phyloP scores from a whole-genome alignment of 2,797 vertebrate genomes.

The Bufotes viridis region DNA sequence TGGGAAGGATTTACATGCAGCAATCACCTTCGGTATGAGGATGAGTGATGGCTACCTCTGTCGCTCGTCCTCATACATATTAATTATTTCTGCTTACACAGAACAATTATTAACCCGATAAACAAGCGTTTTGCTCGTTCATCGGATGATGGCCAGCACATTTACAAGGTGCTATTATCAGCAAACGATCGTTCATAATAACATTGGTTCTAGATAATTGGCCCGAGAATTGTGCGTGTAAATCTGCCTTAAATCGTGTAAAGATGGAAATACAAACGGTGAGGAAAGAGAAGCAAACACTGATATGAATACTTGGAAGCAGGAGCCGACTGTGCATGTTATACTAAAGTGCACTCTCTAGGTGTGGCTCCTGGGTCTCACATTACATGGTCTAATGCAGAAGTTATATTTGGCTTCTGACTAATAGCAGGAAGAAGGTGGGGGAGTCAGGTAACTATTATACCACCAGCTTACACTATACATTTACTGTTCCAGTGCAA shows the following conservation, averaged over 20 bases:
- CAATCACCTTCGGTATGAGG: too few relatives aligned
- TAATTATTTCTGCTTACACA: too few relatives aligned
- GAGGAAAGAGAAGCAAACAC: background rate
- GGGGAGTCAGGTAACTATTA: background rate
- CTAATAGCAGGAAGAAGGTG: conserved; percentile 35
- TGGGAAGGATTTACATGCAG: too few relatives aligned
- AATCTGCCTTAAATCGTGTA: background rate
- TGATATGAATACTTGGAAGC: background rate
- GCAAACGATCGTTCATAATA: too few relatives aligned
- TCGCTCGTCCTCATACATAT: too few relatives aligned
- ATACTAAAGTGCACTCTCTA: background rate
- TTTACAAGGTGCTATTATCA: too few relatives aligned
- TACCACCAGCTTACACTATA: background rate
- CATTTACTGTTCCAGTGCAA: background rate
- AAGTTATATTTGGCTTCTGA: conserved; percentile 49
- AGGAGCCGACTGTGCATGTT: background rate
- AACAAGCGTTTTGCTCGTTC: too few relatives aligned
- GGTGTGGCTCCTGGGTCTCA: conserved; percentile 49
- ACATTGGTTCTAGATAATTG: too few relatives aligned
- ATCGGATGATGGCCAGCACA: too few relatives aligned
- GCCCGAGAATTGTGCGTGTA: too few relatives aligned
- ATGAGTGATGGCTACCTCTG: too few relatives aligned
- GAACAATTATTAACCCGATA: too few relatives aligned
- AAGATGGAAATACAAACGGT: background rate
- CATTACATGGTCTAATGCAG: conserved; percentile 37